Evolutionary conservation across 2,113 vertebrate species (phyloP).

Genomic region (Piprites chloris): DNA sequence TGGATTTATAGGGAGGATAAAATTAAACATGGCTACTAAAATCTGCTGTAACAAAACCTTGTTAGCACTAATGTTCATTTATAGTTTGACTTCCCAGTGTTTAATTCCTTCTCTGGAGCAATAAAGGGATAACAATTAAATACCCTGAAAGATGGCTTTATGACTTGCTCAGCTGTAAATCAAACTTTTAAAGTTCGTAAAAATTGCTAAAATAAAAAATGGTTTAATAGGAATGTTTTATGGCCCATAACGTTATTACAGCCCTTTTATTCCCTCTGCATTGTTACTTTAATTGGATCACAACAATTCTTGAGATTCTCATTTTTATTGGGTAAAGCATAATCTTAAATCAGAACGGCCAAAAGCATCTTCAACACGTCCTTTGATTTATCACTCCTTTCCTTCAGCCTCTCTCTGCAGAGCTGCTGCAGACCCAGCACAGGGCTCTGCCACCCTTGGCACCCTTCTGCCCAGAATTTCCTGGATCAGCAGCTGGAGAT

Average conservation of each 20-base stretch:
- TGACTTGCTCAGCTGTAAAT: constrained; percentile 72
- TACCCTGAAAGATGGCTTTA: constrained; percentile 75
- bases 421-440: not conserved
- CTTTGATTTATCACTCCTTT: constrained; percentile 42
- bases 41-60: constrained; percentile 75
- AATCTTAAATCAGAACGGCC: constrained; percentile 72
- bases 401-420: not conserved
- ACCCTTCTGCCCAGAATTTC: not conserved
- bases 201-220: constrained; percentile 84
- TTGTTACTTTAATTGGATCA: constrained; percentile 81
- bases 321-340: constrained; percentile 65
- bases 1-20: constrained; percentile 76
- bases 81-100: constrained; percentile 76
- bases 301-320: constrained; percentile 71
- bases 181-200: constrained; percentile 83
- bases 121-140: constrained; percentile 73
- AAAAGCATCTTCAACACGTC: constrained; percentile 63
- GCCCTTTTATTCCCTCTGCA: constrained; percentile 76
- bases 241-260: constrained; percentile 80
- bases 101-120: constrained; percentile 73
- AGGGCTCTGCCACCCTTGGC: not conserved
- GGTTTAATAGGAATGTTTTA: constrained; percentile 84
- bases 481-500: not conserved
- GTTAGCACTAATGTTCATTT: constrained; percentile 81
- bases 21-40: constrained; percentile 76